Base-by-base conservation (phyloP, 2,113 vertebrate species). In the Orycteropus afer region DNA sequence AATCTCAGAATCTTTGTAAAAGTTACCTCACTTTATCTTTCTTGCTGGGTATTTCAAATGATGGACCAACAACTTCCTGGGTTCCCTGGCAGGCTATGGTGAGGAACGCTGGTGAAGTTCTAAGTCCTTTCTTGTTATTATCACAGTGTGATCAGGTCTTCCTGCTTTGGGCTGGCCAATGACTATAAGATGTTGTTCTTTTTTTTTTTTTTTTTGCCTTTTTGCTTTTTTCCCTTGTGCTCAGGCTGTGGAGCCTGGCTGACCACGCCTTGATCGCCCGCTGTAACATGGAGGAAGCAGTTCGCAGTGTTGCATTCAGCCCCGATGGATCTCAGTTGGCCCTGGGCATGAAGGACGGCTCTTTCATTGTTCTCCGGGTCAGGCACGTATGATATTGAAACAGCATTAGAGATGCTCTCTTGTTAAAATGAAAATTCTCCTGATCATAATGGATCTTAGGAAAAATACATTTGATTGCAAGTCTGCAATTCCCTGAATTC, bases 301-400 rank as follows among this genome's bases (percentile, higher is more conserved):
- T 99, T 9, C 98, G 99, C 2, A 99, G 99, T 0, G 99, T 99
- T 13, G 98, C 99, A 83, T 99, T 99, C 98, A 99, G 99, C 93
- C 99, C 99, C 0, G 99, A 99, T 0, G 99, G 99, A 4, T 99
- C 99, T 55, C 99, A 99, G 98, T 97, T 99, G 2, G 99, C 99
- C 4, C 98, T 99, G 34, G 99, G 99, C 22, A 99, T 99, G 99
- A 99, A 99, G 98, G 99, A 99, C 2, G 99, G 99, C 45, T 99
- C 99, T 55, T 99, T 99, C 97, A 99, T 99, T 18, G 99, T 99
- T 59, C 99, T 99, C n/a, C 98, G 99, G 76, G 99, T 99, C 95
- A 99, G 99, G 99, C 98, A 97, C 0, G 95, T 93, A 51, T 32
- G 4, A 11, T 27, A 10, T 0, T 67, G 85, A 83, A 94, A 74